Evolutionary conservation across 2,888 invertebrate species (phyloP).

Genomic region (Nymphalis polychloros): DNA sequence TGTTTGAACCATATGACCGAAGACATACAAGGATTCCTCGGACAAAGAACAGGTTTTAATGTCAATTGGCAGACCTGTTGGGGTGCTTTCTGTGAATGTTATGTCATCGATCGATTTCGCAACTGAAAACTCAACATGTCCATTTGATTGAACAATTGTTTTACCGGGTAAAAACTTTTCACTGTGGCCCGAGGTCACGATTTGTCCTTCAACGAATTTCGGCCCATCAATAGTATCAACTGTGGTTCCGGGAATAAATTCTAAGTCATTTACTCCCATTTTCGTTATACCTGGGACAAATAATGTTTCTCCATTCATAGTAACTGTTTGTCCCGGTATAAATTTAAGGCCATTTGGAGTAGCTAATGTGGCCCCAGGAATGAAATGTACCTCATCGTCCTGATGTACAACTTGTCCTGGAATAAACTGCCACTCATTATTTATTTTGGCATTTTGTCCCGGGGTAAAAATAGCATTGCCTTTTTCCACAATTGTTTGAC

Average conservation of each 20-base stretch:
- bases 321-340: slow-evolving; percentile 84
- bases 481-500: slow-evolving; percentile 81
- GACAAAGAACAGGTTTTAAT: slow-evolving; percentile 78
- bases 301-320: slow-evolving; percentile 73
- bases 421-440: slow-evolving; percentile 83
- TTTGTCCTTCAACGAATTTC: slow-evolving; percentile 85
- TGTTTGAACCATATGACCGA: slow-evolving; percentile 86
- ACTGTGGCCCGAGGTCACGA: slow-evolving; percentile 81
- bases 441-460: slow-evolving; percentile 82
- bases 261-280: slow-evolving; percentile 62
- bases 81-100: slow-evolving; percentile 77
- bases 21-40: slow-evolving; percentile 79
- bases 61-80: slow-evolving; percentile 82
- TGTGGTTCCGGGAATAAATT: slow-evolving; percentile 84
- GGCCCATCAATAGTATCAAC: slow-evolving; percentile 84
- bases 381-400: slow-evolving; percentile 80
- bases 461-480: slow-evolving; percentile 82
- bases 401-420: slow-evolving; percentile 84
- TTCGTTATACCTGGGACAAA: slow-evolving; percentile 84
- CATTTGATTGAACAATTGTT: slow-evolving; percentile 73
- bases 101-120: slow-evolving; percentile 82
- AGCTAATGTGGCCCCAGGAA: slow-evolving; percentile 84
- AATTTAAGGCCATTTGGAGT: slow-evolving; percentile 84
- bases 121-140: slow-evolving; percentile 81
- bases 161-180: slow-evolving; percentile 85